phyloP scores from a whole-genome alignment of 2,888 invertebrate species.

The Limnephilus marmoratus region DNA sequence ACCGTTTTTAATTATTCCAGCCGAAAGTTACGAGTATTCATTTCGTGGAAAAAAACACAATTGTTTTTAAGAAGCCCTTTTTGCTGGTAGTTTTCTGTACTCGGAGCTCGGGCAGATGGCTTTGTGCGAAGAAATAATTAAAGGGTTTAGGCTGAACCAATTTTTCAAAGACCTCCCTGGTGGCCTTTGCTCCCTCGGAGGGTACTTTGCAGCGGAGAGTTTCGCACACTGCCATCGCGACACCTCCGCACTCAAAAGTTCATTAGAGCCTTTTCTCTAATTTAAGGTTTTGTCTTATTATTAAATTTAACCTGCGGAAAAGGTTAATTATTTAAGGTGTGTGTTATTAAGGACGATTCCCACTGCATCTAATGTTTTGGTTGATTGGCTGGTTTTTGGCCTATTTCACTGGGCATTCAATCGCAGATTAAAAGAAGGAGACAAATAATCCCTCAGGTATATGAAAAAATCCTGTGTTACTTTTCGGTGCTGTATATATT shows the following conservation, averaged over 20 bases:
- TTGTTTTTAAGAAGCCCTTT: neutral
- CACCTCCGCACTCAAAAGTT: conserved; percentile 12
- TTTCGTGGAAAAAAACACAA: neutral
- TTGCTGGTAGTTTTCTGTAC: neutral
- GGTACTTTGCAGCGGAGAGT: neutral
- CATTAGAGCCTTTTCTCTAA: neutral
- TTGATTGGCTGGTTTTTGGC: neutral
- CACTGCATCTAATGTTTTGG: neutral
- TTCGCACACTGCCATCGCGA: conserved; percentile 4
- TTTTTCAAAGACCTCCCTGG: conserved; percentile 34
- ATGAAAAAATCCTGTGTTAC: too few relatives aligned
- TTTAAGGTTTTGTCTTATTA: neutral
- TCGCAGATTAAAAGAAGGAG: too few relatives aligned
- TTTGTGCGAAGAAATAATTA: conserved; percentile 26
- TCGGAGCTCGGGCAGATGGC: neutral
- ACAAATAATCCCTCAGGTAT: too few relatives aligned
- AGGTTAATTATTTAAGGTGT: neutral
- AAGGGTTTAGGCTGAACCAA: conserved; percentile 18
- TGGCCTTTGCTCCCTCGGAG: neutral
- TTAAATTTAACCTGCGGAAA: neutral
- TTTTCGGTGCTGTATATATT: too few relatives aligned
- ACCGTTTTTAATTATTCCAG: neutral
- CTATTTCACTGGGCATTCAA: neutral
- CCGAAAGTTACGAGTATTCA: neutral
- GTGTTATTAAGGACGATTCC: neutral